Conservation (phyloP, 2,113 vertebrate genomes). For the Salvelinus fontinalis region DNA sequence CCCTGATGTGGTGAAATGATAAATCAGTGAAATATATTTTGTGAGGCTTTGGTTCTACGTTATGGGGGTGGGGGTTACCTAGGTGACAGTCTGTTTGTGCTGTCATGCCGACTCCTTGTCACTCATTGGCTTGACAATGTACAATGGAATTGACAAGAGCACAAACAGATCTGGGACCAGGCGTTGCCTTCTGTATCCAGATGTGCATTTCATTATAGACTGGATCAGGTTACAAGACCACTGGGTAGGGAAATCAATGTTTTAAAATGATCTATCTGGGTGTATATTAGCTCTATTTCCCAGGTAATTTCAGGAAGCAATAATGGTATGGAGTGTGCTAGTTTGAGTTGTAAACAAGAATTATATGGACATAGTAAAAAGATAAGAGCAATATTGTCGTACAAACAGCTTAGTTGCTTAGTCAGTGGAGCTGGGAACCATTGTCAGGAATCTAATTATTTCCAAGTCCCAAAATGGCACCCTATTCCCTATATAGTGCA, state of each 20-base stretch:
- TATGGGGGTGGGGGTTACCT: conserved; percentile 13
- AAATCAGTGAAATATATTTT: conserved; percentile 46
- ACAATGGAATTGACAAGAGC: too few species aligned
- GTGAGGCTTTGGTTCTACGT: conserved; percentile 40
- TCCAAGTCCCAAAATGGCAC: conserved; percentile 3
- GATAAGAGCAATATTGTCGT: conserved; percentile 71
- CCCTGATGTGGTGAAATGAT: conserved; percentile 27
- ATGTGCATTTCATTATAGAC: conserved; percentile 13
- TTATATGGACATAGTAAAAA: conserved; percentile 12
- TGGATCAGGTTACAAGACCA: conserved; percentile 36
- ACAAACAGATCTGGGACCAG: too few species aligned
- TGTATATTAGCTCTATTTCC: conserved; percentile 55
- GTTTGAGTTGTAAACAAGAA: conserved; percentile 36
- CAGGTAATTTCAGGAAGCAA: conserved; percentile 77
- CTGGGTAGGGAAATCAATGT: conserved; percentile 21
- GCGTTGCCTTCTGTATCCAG: conserved; percentile 59
- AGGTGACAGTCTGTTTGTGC: too few species aligned
- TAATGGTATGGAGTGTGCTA: conserved; percentile 64
- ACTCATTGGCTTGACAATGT: too few species aligned
- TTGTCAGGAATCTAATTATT: conserved; percentile 60
- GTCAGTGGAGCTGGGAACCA: conserved; percentile 63
- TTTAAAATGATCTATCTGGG: conserved; percentile 26
- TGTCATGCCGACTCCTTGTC: too few species aligned
- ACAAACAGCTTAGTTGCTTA: conserved; percentile 39
- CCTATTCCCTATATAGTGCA: too few species aligned